Base-by-base conservation (phyloP, 2,113 vertebrate genomes). In the Tragelaphus buxtoni region DNA sequence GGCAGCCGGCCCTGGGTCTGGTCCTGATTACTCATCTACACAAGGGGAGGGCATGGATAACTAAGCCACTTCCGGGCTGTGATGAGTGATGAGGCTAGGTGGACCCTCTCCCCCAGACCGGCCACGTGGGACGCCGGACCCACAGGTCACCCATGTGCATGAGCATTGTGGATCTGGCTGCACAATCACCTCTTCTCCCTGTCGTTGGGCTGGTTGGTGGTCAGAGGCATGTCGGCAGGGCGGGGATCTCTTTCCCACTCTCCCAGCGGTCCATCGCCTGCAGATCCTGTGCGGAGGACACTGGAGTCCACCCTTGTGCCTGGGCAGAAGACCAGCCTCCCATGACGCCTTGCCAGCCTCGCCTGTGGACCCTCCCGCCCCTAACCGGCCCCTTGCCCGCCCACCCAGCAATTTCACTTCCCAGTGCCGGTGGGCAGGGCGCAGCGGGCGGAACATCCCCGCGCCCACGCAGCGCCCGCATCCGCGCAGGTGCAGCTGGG, bases 401-500 rank as follows among this genome's bases (percentile, higher is more conserved):
- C 77, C 24, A 1, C 55, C 58, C 39, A 10, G 10, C 10, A 49
- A 93, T 97, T 96, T 97, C 98, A 97, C 95, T 97, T 98, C 97
- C 95, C n/a, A 3, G 79, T 94, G 45, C 17, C 16, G 72, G 82
- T 39, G 32, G 30, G 7, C 30, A 65, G 45, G 45, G 74, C 24
- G 1, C 10, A 4, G 16, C 0, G 49, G 24, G 61, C 3, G 42
- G 96, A 96, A 91, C 26, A 6, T 88, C 84, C 91, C 63, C 1
- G 45, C 61, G 0, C 96, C 97, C 96, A 97, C 79, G 1, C 89
- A 56, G 53, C 28, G 56, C 42, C 77, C 0, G 1, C 81, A 55
- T 79, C n/a, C 9, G 77, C 72, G 69, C 60, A 9, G 32, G n/a
- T 2, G 49, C 87, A 86, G 93, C 53, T 53, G 77, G 89, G 77